phyloP scores from a whole-genome alignment of 2,797 vertebrate species.

The Halcyon chelicuti region DNA sequence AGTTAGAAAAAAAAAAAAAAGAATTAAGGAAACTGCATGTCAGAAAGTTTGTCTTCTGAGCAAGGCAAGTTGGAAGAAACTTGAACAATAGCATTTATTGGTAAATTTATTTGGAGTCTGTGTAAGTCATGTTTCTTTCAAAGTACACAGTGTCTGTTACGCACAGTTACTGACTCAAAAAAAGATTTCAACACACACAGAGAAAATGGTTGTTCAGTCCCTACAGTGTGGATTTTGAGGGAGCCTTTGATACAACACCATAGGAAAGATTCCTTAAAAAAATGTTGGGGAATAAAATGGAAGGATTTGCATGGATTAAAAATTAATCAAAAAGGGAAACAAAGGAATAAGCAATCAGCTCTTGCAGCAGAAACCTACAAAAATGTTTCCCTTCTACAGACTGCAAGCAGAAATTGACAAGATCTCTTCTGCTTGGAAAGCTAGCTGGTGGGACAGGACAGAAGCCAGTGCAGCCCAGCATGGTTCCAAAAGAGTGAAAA shows the following conservation, averaged over 20 bases:
- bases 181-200: background rate
- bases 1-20: background rate
- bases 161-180: background rate
- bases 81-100: background rate
- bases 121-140: background rate
- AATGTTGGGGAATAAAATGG: background rate
- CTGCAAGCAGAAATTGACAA: background rate
- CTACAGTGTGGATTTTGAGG: background rate
- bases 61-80: background rate
- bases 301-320: background rate
- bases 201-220: background rate
- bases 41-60: background rate
- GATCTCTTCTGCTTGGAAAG: background rate
- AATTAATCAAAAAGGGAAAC: background rate
- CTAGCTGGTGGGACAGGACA: fast-evolving
- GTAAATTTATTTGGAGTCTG: background rate
- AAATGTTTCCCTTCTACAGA: background rate
- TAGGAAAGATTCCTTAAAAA: background rate
- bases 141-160: background rate
- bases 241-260: background rate
- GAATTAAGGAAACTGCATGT: background rate
- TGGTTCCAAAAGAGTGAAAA: background rate
- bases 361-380: background rate
- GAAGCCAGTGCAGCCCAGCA: background rate
- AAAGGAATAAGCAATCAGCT: background rate